Evolutionary conservation across 2,888 invertebrate species (phyloP), one percentile per base, ranked within the genome.

Genomic region (Griposia aprilina): DNA sequence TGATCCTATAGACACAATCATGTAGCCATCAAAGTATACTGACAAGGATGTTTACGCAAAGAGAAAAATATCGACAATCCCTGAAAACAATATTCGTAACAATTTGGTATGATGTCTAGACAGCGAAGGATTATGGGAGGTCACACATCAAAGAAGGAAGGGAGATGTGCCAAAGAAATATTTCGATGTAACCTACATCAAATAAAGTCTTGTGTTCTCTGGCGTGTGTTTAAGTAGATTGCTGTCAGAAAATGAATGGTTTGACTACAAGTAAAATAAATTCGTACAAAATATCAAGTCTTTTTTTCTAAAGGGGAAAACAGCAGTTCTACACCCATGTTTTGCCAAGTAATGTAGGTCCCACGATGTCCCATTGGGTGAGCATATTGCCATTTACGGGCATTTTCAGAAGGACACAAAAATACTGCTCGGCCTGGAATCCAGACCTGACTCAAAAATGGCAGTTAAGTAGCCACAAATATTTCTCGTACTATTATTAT

Each of bases 101-200:
- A 78, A 81, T 78, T 78, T 82, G 81, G 80, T 84, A 78, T 84
- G 79, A 82, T 71, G 84, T 84, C 84, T 84, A 84, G 84, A 84
- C 84, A 65, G 67, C 67, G 36, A 52, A 45, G 82, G 82, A 84
- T 84, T 84, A 84, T 60, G 63, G 57, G n/a, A 36, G 50, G 63
- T 23, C 79, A 76, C 57, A 68, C 52, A 71, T 79, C 76, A 82
- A 76, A 72, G 84, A 84, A 84, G 41, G 4, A 65, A 74, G 30
- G 66, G 30, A 68, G 84, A 84, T 74, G 45, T 72, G 84, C 82
- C 73, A 76, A 79, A 20, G n/a, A 71, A 81, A 81, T 76, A 76
- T 76, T 76, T 71, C 36, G 20, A 55, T 62, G 15, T 23, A 57
- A 62, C 65, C 60, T 57, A 57, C 6, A 62, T 70, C 60, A 55